These are phyloP conservation scores for Phyto melanocephala DNA, from an alignment of 2,888 invertebrate genomes.

Conservation along the genomic window DNA sequence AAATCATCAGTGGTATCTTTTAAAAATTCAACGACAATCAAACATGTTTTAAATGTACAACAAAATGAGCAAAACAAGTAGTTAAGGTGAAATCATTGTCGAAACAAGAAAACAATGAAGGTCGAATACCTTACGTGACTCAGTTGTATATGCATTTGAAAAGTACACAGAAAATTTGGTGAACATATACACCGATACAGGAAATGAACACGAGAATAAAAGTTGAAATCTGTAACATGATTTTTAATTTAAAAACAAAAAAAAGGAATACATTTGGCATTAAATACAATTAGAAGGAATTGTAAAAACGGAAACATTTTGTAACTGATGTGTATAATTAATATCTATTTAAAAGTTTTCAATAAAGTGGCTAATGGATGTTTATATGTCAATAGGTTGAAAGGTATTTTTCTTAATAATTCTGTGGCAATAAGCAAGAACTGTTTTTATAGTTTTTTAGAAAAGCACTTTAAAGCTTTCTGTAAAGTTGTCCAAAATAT, in stretches of 20 bases:
- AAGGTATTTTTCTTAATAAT: neutral
- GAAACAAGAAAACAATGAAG: constrained; percentile 40
- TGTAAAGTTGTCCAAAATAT: no score
- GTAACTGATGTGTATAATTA: neutral
- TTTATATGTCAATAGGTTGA: neutral
- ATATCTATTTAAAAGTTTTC: neutral
- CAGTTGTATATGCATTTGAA: constrained; percentile 21
- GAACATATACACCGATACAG: no score
- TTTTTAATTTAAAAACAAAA: constrained; percentile 36
- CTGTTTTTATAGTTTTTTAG: no score
- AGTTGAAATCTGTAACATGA: constrained; percentile 1
- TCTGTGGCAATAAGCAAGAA: no score
- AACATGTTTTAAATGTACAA: constrained; percentile 49
- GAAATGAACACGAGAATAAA: constrained; percentile 14
- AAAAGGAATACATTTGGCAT: neutral
- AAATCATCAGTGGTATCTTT: constrained; percentile 6
- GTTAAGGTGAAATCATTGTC: constrained; percentile 26
- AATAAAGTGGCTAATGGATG: neutral
- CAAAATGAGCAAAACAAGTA: constrained; percentile 67
- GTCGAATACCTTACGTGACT: constrained; percentile 49
- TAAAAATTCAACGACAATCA: constrained; percentile 17
- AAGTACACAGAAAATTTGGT: no score
- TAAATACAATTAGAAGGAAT: neutral
- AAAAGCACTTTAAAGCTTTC: no score
- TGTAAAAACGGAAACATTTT: neutral